phyloP scores from a whole-genome alignment of 92 coral and sea anemone species.

The Virgularia gustaviana region DNA sequence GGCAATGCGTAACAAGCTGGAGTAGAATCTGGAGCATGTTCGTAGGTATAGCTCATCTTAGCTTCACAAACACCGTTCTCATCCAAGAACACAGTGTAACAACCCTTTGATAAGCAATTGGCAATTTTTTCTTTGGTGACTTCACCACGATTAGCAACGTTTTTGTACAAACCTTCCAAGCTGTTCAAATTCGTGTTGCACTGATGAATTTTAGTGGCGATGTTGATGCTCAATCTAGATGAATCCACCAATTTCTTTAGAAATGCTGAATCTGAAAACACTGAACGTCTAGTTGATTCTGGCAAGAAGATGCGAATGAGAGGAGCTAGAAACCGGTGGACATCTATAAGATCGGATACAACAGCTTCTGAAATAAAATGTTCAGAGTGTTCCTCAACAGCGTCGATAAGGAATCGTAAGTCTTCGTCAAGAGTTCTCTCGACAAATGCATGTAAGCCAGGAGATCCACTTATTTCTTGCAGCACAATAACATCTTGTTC shows the following conservation, averaged over 20 bases:
- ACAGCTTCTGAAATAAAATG: constrained; percentile 74
- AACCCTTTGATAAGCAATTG: constrained; percentile 49
- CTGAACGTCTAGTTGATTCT: background rate
- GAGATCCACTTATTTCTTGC: constrained; percentile 51
- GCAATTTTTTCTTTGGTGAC: constrained; percentile 63
- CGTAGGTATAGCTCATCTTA: constrained; percentile 51
- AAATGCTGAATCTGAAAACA: background rate
- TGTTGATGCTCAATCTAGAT: background rate
- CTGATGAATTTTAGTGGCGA: constrained; percentile 22
- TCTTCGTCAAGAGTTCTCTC: constrained; percentile 76
- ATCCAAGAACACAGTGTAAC: constrained; percentile 50
- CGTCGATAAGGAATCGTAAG: constrained; percentile 76
- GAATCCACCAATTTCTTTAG: background rate
- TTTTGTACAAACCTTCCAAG: constrained; percentile 53
- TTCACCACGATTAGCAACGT: constrained; percentile 69
- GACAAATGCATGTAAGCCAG: constrained; percentile 62
- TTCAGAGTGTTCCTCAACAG: constrained; percentile 88
- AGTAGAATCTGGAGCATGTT: background rate
- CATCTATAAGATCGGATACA: constrained; percentile 83
- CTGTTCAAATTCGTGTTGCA: constrained; percentile 60
- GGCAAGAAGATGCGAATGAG: constrained; percentile 42
- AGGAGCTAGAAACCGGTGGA: constrained; percentile 71
- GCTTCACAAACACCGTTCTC: constrained; percentile 48
- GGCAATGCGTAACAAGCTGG: constrained; percentile 18
- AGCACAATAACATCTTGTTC: constrained; percentile 21